Evolutionary conservation across 2,888 invertebrate species (phyloP).

Genomic region (Choristoneura rosaceana): DNA sequence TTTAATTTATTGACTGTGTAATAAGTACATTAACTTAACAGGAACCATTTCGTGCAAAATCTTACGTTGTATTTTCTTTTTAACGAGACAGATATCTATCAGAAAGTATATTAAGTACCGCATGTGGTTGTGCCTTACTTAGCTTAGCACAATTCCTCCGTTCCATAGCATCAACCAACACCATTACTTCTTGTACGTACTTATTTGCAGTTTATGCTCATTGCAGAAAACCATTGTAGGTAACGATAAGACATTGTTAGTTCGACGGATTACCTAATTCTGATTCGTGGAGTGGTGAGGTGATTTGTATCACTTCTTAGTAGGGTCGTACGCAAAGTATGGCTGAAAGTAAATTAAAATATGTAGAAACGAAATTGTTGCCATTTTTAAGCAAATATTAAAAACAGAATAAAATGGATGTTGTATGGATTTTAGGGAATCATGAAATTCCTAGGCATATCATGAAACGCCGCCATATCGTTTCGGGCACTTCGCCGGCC

Average conservation of each 20-base stretch:
- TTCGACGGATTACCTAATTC: background rate
- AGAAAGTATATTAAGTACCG: background rate
- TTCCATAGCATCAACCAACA: background rate
- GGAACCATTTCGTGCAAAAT: background rate
- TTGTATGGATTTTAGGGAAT: no score
- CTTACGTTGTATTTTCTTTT: background rate
- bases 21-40: slow-evolving; percentile 2
- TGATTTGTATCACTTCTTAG: background rate
- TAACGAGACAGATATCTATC: background rate
- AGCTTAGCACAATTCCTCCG: background rate
- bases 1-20: slow-evolving; percentile 20
- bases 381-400: no score
- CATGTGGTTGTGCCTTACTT: background rate
- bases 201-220: background rate
- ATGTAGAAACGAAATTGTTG: no score
- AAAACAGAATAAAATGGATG: no score
- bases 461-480: no score
- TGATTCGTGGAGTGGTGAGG: background rate
- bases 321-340: background rate
- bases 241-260: background rate
- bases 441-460: no score
- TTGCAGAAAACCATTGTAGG: background rate
- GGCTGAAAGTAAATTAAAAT: no score
- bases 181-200: background rate
- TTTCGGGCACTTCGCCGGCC: no score